phyloP scores from a whole-genome alignment of 2,113 vertebrate species.

The Lamprologus speciosus region DNA sequence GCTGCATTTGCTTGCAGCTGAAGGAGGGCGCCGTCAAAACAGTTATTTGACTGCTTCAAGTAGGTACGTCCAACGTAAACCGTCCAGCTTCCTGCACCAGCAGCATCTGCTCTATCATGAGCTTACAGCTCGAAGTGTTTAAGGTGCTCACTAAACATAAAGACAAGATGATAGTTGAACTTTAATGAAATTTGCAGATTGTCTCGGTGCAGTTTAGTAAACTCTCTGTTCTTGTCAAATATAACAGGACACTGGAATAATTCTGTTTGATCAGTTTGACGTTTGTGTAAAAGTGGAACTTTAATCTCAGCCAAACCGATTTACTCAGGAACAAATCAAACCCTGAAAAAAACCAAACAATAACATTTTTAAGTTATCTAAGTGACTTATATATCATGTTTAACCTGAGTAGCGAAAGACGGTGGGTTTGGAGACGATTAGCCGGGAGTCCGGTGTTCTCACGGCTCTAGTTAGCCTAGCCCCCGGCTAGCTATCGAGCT shows the following conservation, averaged over 20 bases:
- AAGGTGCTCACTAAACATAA: neutral
- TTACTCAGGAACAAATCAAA: too few species aligned
- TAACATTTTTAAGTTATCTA: accelerated
- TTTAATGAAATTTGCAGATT: neutral
- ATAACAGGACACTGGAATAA: neutral
- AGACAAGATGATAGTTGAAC: neutral
- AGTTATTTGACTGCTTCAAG: neutral
- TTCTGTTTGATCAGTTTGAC: accelerated
- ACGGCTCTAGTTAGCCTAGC: too few species aligned
- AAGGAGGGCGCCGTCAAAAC: neutral
- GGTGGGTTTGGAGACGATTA: too few species aligned
- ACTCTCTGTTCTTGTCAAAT: neutral
- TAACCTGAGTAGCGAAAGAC: accelerated
- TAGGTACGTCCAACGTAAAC: too few species aligned
- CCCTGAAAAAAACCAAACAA: too few species aligned
- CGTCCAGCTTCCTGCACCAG: accelerated
- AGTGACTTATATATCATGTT: neutral
- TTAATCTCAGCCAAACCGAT: too few species aligned
- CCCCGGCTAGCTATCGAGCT: accelerated
- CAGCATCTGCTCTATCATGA: neutral
- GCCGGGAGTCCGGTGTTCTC: too few species aligned
- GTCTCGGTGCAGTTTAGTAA: accelerated
- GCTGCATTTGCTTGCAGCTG: neutral
- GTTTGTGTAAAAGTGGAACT: too few species aligned
- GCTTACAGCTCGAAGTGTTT: neutral